Conservation (phyloP, 2,888 invertebrate species). For the Pseudoips prasinana region DNA sequence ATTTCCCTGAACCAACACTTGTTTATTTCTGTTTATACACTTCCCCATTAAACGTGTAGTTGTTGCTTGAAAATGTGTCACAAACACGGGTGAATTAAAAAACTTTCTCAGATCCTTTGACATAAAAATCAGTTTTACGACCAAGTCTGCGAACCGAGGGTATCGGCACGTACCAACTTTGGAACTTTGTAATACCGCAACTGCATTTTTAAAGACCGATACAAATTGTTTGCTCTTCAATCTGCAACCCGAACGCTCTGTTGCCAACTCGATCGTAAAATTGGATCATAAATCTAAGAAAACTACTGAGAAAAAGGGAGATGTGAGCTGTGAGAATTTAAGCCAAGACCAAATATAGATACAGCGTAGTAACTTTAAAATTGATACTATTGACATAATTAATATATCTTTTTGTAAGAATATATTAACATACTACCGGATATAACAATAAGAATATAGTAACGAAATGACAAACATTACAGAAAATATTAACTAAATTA, state of each 20-base stretch:
- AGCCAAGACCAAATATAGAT: slow-evolving; percentile 14
- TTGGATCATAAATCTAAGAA: slow-evolving; percentile 32
- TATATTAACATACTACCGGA: too few relatives aligned
- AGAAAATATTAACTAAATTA: too few relatives aligned
- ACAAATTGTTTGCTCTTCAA: slow-evolving; percentile 41
- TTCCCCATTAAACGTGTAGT: slow-evolving; percentile 28
- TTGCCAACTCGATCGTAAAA: slow-evolving; percentile 32
- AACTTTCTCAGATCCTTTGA: slow-evolving; percentile 54
- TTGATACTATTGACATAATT: too few relatives aligned
- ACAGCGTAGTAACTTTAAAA: too few relatives aligned
- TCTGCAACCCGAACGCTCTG: slow-evolving; percentile 19
- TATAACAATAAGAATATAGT: too few relatives aligned
- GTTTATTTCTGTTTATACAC: slow-evolving; percentile 26
- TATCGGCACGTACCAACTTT: slow-evolving; percentile 19
- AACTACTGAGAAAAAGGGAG: slow-evolving; percentile 27
- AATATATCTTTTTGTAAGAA: too few relatives aligned
- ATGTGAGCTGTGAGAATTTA: slow-evolving; percentile 23
- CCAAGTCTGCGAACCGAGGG: slow-evolving; percentile 24
- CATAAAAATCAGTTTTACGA: slow-evolving; percentile 64
- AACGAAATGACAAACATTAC: too few relatives aligned
- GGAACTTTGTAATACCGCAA: slow-evolving; percentile 25
- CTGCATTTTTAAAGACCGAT: slow-evolving; percentile 43
- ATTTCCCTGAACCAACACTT: slow-evolving; percentile 7
- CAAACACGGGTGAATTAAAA: slow-evolving; percentile 59
- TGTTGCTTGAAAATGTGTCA: slow-evolving; percentile 34